A percentile compares a stretch with the other conserved stretches of the same genome.
These are phyloP conservation scores for Tipula helvola DNA, from an alignment of 2,888 invertebrate genomes.

Conservation along the genomic window DNA sequence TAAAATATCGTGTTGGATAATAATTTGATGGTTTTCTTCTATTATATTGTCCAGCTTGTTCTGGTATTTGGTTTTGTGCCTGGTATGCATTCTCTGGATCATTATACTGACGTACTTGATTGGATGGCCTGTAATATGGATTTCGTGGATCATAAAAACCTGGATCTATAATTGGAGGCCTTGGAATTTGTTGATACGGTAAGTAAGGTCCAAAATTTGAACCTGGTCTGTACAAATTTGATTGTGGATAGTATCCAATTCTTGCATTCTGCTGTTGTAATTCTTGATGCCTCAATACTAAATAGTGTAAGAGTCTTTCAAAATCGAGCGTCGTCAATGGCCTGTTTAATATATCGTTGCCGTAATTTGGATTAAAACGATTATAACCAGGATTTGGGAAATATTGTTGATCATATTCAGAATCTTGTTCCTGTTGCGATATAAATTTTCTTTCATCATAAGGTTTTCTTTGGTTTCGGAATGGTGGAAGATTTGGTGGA, in stretches of 20 bases:
- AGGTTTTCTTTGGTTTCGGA: conserved; percentile 14
- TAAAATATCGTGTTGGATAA: conserved; percentile 29
- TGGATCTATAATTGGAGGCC: conserved; percentile 16
- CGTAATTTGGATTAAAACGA: conserved; percentile 32
- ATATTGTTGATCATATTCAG: conserved; percentile 22
- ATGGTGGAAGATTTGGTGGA: conserved; percentile 9
- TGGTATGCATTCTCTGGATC: conserved; percentile 19
- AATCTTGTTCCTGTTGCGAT: conserved; percentile 22
- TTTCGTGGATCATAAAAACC: conserved; percentile 11
- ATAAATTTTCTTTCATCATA: conserved; percentile 11
- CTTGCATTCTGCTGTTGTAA: conserved; percentile 35
- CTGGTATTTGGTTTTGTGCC: conserved; percentile 18
- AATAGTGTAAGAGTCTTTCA: conserved; percentile 50
- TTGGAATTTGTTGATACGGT: conserved; percentile 15
- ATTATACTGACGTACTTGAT: conserved; percentile 11
- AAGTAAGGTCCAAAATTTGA: not conserved
- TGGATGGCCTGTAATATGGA: conserved; percentile 13
- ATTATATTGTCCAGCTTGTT: conserved; percentile 24
- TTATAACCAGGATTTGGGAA: conserved; percentile 21
- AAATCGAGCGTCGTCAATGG: conserved; percentile 61
- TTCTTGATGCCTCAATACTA: conserved; percentile 49
- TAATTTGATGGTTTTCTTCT: not conserved
- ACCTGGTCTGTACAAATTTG: conserved; percentile 11
- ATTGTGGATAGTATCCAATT: conserved; percentile 32
- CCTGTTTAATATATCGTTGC: conserved; percentile 46